phyloP scores from a whole-genome alignment of 2,888 invertebrate species.

The Tetragnatha montana region DNA sequence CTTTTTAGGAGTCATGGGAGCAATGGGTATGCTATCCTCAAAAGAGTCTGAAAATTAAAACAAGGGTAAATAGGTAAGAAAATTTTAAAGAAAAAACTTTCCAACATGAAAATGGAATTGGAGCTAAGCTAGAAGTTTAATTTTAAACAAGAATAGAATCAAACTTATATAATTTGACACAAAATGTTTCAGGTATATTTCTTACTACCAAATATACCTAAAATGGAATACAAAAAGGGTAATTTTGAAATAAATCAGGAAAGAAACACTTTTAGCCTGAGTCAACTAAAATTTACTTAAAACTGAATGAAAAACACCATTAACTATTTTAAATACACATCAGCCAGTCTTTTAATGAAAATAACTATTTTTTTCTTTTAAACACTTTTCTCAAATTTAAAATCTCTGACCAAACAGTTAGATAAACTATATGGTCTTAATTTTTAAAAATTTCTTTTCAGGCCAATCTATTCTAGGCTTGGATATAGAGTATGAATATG shows the following conservation, averaged over 20 bases:
- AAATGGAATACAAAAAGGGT: not conserved
- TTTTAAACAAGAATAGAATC: not conserved
- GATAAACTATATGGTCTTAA: no score
- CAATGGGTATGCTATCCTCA: slow-evolving; percentile 74
- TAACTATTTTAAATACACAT: no score
- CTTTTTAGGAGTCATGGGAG: slow-evolving; percentile 75
- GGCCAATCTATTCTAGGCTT: no score
- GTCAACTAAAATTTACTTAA: no score
- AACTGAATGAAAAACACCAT: no score
- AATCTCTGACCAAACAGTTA: no score
- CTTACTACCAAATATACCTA: not conserved
- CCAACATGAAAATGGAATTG: not conserved
- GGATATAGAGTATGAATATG: no score
- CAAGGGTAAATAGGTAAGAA: slow-evolving; percentile 77
- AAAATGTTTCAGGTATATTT: not conserved
- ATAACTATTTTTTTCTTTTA: no score
- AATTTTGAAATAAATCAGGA: not conserved
- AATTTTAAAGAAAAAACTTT: not conserved
- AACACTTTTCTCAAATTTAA: no score
- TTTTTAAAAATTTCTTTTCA: no score
- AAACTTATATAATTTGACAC: not conserved
- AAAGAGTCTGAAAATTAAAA: slow-evolving; percentile 51
- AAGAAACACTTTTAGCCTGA: no score
- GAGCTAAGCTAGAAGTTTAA: not conserved
- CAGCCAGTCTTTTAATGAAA: no score